Evolutionary conservation across 92 coral and sea anemone genomes (phyloP).

Genomic region (Meandrina meandrites): DNA sequence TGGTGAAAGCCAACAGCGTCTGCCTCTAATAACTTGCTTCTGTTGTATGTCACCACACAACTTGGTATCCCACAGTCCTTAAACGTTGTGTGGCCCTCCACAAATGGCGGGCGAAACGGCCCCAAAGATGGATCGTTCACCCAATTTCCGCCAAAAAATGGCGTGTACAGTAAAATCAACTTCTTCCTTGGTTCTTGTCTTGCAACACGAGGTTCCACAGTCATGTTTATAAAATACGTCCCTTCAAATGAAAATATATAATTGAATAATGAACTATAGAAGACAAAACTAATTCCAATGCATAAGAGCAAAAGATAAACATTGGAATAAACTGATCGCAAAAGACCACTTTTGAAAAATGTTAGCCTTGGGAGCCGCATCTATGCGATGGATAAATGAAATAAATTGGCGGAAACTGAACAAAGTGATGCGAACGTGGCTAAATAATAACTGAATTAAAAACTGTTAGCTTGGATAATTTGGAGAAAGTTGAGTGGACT

Average conservation of each 20-base stretch:
- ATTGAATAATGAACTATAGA: slow-evolving; percentile 3
- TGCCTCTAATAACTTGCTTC: slow-evolving; percentile 49
- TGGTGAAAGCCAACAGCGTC: slow-evolving; percentile 86
- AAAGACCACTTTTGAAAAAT: not conserved
- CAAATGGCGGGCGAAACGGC: slow-evolving; percentile 33
- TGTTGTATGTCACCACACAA: slow-evolving; percentile 68
- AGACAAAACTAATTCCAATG: slow-evolving; percentile 38
- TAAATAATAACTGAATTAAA: not conserved
- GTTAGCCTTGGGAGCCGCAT: not conserved
- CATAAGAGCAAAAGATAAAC: slow-evolving; percentile 4
- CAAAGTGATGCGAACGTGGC: not conserved
- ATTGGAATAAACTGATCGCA: not conserved
- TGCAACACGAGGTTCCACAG: slow-evolving; percentile 19
- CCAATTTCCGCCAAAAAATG: slow-evolving; percentile 70
- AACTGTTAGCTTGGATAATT: not conserved
- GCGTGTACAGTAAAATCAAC: slow-evolving; percentile 68
- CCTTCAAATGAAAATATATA: slow-evolving; percentile 8
- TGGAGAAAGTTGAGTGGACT: not conserved
- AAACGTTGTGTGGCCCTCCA: slow-evolving; percentile 67
- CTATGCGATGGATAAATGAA: not conserved
- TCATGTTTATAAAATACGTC: slow-evolving; percentile 25
- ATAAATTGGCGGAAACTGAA: not conserved
- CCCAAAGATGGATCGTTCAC: slow-evolving; percentile 55
- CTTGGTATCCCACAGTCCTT: slow-evolving; percentile 58
- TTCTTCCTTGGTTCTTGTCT: slow-evolving; percentile 30